Base-by-base conservation (phyloP, 92 coral and sea anemone genomes). In the Zoanthus sociatus region DNA sequence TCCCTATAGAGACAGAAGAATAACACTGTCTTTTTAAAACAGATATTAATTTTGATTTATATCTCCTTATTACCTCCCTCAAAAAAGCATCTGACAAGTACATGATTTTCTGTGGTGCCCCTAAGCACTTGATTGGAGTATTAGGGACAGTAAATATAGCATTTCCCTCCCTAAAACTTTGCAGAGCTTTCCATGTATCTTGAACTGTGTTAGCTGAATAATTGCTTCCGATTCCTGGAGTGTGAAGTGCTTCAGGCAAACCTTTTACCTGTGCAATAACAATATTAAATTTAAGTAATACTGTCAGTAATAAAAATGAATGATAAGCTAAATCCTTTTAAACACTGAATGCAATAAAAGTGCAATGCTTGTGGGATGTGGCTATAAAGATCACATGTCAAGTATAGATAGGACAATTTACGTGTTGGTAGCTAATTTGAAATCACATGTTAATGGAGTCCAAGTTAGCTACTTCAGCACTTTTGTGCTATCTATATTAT, bases 61-160 rank as follows among this genome's bases (percentile, higher is more conserved):
- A 3, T 18, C 60, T 9, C 0, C 16, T 67, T 26, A 8, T n/a
- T 77, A 93, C 99, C 94, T 93, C 90, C 82, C 98, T 90, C 26
- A 97, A 87, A 69, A 90, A 90, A 74, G 94, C 99, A 44, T 97
- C 99, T 45, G 98, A 85, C 46, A 97, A 72, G 88, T 97, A 97
- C 99, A 97, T 97, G 91, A 97, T 95, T 74, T 96, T 97, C 82
- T 97, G 99, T 33, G 99, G 99, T 9, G 99, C 99, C 64, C 99
- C 99, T 61, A 95, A 87, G 88, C 99, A 97, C 73, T 97, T 97
- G 81, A 97, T 92, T 26, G 99, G 99, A 6, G 97, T 93, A 44
- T 87, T 97, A 6, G 99, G 99, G 18, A 97, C 69, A 5, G 99
- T 97, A 70, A 97, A 97, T 67, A 97, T 94, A 21, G 99, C 99